Conservation (phyloP, 2,113 vertebrate genomes). For the Mormyrus iriodes region DNA sequence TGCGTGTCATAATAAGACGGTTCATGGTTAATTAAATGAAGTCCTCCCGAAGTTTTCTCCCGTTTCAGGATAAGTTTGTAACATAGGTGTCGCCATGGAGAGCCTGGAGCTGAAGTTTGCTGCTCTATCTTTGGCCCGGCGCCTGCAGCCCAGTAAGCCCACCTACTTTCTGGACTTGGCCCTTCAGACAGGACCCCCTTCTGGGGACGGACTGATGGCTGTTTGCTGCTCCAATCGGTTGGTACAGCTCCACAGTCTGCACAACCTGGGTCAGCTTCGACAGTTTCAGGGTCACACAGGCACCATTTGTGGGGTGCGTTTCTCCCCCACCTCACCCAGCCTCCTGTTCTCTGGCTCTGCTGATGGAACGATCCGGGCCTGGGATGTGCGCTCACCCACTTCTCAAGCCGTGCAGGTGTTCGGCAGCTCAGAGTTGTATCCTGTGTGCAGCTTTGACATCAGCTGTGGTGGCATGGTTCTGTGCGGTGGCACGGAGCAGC, state of each 20-base stretch:
- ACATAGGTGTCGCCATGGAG: conserved; percentile 55
- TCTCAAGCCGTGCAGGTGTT: conserved; percentile 60
- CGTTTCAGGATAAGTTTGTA: too few relatives aligned
- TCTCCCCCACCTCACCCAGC: conserved; percentile 50
- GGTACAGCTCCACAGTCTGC: conserved; percentile 66
- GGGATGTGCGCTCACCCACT: conserved; percentile 69
- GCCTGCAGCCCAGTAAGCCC: conserved; percentile 49
- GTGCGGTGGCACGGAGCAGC: conserved; percentile 84
- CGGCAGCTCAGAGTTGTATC: conserved; percentile 64
- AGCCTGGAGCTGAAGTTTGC: conserved; percentile 65
- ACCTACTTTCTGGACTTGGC: conserved; percentile 66
- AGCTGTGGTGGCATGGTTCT: conserved; percentile 69
- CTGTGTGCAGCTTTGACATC: conserved; percentile 78
- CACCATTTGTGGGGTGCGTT: conserved; percentile 62
- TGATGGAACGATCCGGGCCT: conserved; percentile 67
- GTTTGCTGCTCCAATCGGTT: conserved; percentile 69
- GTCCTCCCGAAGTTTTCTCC: not conserved
- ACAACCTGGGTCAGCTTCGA: conserved; percentile 57
- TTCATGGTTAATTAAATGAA: not conserved
- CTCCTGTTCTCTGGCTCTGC: conserved; percentile 72
- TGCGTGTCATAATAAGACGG: not conserved
- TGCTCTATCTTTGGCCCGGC: conserved; percentile 62
- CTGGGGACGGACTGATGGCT: conserved; percentile 52
- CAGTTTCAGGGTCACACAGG: conserved; percentile 55
- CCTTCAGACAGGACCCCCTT: conserved; percentile 31